Evolutionary conservation across 2,113 vertebrate species (phyloP).

Genomic region (Semnopithecus entellus): DNA sequence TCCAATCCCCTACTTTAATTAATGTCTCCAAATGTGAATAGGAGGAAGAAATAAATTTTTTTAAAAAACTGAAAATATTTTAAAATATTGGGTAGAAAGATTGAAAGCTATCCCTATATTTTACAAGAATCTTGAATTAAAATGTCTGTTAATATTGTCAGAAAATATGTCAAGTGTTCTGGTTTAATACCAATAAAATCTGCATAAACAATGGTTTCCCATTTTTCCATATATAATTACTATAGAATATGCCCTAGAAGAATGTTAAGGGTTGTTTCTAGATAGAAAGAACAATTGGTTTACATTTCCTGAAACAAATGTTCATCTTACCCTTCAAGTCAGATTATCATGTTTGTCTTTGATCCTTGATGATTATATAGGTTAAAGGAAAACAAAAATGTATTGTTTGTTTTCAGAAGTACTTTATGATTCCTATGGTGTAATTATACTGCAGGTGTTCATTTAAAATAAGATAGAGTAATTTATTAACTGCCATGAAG

Average conservation of each 20-base stretch:
- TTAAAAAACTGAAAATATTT: background rate
- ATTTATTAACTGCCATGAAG: slow-evolving; percentile 42
- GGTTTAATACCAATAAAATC: background rate
- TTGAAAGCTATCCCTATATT: background rate
- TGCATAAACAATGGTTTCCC: background rate
- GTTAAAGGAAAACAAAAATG: background rate
- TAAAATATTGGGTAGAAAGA: background rate
- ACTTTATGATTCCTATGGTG: background rate
- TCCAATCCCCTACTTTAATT: background rate
- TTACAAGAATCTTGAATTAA: background rate
- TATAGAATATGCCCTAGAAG: background rate
- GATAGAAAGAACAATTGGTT: background rate
- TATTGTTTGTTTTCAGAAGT: background rate
- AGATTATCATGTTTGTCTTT: slow-evolving; percentile 10
- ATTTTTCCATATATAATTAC: background rate
- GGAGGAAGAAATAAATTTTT: background rate
- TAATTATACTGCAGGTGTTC: background rate
- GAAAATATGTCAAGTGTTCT: background rate
- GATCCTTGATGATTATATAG: background rate
- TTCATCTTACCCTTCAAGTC: background rate
- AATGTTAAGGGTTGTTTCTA: background rate
- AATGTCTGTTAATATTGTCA: background rate
- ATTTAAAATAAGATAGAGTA: slow-evolving; percentile 35
- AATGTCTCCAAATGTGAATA: background rate
- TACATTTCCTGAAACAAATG: background rate